phyloP scores from a whole-genome alignment of 2,797 vertebrate genomes.

The Rachycentron canadum region DNA sequence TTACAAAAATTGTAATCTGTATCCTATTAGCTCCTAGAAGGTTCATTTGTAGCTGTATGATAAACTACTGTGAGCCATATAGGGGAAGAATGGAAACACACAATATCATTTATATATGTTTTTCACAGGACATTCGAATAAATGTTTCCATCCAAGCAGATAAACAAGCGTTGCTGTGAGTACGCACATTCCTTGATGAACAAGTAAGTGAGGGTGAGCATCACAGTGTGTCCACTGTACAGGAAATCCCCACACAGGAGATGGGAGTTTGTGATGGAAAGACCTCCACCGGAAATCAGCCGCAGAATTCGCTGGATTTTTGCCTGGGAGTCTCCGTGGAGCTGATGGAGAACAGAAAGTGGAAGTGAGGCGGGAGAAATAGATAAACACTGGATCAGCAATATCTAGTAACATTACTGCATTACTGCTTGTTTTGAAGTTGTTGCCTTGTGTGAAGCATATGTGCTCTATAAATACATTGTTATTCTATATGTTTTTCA shows the following conservation, averaged over 20 bases:
- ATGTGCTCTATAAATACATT: neutral
- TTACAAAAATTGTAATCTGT: neutral
- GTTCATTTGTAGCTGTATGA: neutral
- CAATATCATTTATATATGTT: constrained; percentile 43
- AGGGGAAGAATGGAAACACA: constrained; percentile 31
- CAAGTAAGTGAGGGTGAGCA: constrained; percentile 95
- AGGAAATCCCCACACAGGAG: constrained; percentile 97
- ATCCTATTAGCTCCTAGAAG: neutral
- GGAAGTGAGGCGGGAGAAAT: neutral
- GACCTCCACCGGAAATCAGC: constrained; percentile 94
- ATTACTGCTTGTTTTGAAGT: neutral
- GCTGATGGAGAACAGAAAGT: constrained; percentile 77
- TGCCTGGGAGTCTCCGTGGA: constrained; percentile 94
- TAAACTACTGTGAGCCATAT: neutral
- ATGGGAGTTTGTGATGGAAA: constrained; percentile 96
- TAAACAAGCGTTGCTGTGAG: constrained; percentile 28
- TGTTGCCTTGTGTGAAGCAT: neutral
- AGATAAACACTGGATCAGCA: neutral
- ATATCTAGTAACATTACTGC: neutral
- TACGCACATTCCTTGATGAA: constrained; percentile 99
- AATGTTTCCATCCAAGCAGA: constrained; percentile 35
- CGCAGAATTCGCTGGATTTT: constrained; percentile 93
- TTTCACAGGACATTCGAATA: constrained; percentile 38
- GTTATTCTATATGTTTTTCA: neutral
- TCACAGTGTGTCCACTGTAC: constrained; percentile 97